phyloP scores from a whole-genome alignment of 1,140 invertebrate species.

The Lepidurus apus region DNA sequence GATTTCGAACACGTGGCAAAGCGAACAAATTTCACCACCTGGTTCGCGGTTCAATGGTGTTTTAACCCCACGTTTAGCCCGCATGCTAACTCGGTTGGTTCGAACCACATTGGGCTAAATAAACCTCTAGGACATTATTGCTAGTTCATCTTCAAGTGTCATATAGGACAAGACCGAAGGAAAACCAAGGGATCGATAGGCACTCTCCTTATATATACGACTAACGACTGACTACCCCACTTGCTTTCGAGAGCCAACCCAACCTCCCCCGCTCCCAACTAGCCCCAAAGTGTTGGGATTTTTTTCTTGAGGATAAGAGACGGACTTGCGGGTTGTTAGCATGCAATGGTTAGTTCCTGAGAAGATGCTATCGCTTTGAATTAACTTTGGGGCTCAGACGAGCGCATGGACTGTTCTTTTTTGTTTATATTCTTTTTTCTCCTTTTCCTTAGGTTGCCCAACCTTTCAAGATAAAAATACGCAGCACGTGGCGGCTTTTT shows the following conservation, averaged over 20 bases:
- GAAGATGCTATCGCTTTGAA: background rate
- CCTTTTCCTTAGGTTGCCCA: background rate
- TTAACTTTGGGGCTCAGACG: background rate
- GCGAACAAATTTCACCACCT: too few relatives aligned
- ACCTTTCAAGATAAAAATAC: conserved; percentile 10
- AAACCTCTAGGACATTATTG: background rate
- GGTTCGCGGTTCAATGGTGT: too few relatives aligned
- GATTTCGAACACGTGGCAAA: too few relatives aligned
- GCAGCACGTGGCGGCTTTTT: background rate
- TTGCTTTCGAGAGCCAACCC: background rate
- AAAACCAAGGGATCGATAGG: background rate
- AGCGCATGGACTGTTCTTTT: background rate
- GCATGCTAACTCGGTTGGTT: too few relatives aligned
- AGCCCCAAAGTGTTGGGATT: background rate
- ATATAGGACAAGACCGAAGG: conserved; percentile 6
- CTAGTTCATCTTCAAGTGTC: conserved; percentile 8
- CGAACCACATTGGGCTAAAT: background rate
- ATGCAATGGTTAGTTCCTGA: background rate
- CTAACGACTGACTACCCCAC: background rate
- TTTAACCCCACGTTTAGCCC: too few relatives aligned
- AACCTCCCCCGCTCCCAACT: background rate
- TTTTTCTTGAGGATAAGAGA: too few relatives aligned
- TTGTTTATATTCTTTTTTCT: background rate
- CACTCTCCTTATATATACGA: background rate
- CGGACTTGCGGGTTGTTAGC: background rate